Evolutionary conservation across 2,797 vertebrate genomes (phyloP).

Genomic region (Threskiornis aethiopicus): DNA sequence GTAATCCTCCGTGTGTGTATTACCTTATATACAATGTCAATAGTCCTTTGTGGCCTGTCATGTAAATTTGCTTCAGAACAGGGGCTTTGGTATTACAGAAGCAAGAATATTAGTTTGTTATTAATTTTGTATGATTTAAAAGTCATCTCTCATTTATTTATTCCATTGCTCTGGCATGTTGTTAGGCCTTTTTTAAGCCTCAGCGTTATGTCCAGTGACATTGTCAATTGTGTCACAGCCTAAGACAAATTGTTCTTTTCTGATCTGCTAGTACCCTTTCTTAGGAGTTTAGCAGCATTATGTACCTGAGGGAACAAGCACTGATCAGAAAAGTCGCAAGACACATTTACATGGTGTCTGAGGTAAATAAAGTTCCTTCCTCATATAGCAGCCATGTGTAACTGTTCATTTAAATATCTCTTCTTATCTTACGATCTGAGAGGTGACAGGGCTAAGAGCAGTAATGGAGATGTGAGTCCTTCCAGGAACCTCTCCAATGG

Average conservation of each 20-base stretch:
- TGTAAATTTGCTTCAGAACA: neutral
- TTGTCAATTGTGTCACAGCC: neutral
- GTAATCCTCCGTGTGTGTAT: neutral
- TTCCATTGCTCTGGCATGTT: neutral
- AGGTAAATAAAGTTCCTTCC: neutral
- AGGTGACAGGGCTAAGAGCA: neutral
- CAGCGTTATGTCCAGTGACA: neutral
- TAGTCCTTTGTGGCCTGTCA: neutral
- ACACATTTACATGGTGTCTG: neutral
- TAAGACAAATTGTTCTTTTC: constrained; percentile 8
- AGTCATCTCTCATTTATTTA: constrained; percentile 27
- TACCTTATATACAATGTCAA: neutral
- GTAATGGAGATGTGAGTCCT: neutral
- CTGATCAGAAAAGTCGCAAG: neutral
- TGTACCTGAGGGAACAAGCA: neutral
- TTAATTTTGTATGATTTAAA: constrained; percentile 13
- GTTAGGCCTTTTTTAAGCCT: neutral
- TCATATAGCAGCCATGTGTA: neutral
- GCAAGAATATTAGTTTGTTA: neutral
- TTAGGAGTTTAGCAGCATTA: neutral
- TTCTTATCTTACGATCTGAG: neutral
- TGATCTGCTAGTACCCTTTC: neutral
- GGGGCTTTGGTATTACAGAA: neutral
- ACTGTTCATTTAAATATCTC: neutral
- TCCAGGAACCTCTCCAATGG: neutral